Conservation (phyloP, 2,113 vertebrate genomes). For the Tachuris rubrigastra region DNA sequence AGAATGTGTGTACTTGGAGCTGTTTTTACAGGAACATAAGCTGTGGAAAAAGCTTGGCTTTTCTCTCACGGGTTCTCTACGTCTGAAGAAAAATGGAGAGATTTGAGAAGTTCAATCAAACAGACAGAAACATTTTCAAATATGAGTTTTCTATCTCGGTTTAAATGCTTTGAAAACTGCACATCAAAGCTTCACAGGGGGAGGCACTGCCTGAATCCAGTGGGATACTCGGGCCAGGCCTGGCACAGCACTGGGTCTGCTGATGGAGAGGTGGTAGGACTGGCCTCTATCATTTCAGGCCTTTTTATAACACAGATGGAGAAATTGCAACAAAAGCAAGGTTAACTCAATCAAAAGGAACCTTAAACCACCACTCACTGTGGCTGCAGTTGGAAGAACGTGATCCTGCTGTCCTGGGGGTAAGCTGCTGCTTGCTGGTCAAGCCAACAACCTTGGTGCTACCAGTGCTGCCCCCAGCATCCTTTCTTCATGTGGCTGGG, state of each 20-base stretch:
- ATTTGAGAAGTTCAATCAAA: constrained; percentile 46
- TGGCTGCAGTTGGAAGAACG: background rate
- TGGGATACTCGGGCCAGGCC: background rate
- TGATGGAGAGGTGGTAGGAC: background rate
- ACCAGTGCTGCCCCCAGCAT: background rate
- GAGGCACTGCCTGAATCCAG: background rate
- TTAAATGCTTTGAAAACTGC: background rate
- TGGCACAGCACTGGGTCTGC: background rate
- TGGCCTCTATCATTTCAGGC: background rate
- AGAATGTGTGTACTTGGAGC: constrained; percentile 70
- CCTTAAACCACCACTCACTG: background rate
- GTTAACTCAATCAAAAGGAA: background rate
- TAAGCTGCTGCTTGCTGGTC: background rate
- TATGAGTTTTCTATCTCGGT: background rate
- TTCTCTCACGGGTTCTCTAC: background rate
- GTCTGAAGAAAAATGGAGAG: constrained; percentile 1
- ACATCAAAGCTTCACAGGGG: background rate
- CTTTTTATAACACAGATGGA: background rate
- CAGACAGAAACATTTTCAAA: constrained; percentile 28
- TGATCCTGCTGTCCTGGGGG: background rate
- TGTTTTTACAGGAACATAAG: constrained; percentile 75
- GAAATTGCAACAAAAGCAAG: background rate
- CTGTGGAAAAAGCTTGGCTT: constrained; percentile 65
- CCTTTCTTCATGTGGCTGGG: accelerated
- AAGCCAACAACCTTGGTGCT: background rate